Conservation (phyloP, 2,888 invertebrate genomes). For the Pristionchus japonicus region DNA sequence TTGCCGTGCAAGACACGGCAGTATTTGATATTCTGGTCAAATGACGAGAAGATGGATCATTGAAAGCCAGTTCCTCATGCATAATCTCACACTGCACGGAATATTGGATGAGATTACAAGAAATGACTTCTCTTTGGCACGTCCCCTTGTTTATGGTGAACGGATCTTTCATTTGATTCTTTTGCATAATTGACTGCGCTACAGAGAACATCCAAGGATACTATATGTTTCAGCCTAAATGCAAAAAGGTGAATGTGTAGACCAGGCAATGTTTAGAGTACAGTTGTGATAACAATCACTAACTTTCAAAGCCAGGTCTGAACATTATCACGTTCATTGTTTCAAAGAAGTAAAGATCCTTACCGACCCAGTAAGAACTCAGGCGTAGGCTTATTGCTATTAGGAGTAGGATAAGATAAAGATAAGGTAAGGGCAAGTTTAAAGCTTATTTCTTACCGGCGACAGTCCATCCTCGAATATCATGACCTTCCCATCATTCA, state of each 20-base stretch:
- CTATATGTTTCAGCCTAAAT: no score
- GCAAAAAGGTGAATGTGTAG: no score
- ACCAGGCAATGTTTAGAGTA: no score
- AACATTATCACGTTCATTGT: no score
- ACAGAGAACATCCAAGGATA: not conserved
- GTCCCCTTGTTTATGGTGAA: not conserved
- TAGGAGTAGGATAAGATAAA: no score
- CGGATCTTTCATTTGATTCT: not conserved
- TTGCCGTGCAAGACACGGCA: not conserved
- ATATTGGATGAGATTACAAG: not conserved
- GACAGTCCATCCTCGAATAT: slow-evolving; percentile 39
- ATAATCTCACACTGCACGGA: not conserved
- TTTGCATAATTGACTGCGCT: not conserved
- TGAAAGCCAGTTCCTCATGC: not conserved
- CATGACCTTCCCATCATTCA: slow-evolving; percentile 53
- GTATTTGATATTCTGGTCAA: not conserved
- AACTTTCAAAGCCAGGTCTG: no score
- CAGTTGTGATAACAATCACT: no score
- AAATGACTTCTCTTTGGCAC: not conserved
- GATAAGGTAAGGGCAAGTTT: no score
- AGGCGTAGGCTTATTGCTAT: no score
- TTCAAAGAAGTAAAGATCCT: no score
- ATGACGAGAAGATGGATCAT: not conserved
- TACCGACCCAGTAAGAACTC: no score
- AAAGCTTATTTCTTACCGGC: slow-evolving; percentile 47